A percentile compares a stretch with the other conserved stretches of the same genome.
These are phyloP conservation scores for Salvelinus sp. DNA, from an alignment of 2,113 vertebrate genomes.

Conservation along the genomic window DNA sequence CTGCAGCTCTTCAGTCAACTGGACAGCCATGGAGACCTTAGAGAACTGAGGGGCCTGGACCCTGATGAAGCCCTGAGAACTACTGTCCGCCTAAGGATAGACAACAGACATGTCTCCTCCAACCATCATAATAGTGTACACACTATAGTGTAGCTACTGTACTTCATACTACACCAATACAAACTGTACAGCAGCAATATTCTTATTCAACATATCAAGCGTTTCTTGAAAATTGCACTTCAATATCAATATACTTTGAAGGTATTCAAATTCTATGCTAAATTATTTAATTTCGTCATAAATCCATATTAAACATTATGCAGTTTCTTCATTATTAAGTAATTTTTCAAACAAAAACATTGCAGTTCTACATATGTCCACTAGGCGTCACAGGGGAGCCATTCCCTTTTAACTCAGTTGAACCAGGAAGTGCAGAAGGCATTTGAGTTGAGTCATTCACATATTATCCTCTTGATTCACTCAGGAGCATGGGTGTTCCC, in stretches of 20 bases:
- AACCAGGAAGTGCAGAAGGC: background rate
- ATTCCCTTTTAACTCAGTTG: conserved; percentile 16
- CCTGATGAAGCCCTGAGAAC: conserved; percentile 81
- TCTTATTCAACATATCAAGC: background rate
- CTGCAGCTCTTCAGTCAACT: conserved; percentile 91
- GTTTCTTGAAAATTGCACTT: no score
- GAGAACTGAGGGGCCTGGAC: conserved; percentile 94
- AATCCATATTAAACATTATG: background rate
- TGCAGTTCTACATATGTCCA: conserved; percentile 64
- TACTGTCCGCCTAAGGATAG: background rate
- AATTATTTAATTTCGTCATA: background rate
- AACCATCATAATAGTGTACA: no score
- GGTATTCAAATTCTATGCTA: no score
- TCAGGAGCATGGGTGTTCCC: background rate
- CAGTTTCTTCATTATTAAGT: background rate
- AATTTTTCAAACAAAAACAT: background rate
- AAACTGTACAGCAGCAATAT: background rate
- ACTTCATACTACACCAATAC: background rate
- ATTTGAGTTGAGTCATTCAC: conserved; percentile 13
- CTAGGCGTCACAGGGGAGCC: conserved; percentile 75
- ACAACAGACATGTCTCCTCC: background rate
- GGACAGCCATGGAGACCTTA: conserved; percentile 94
- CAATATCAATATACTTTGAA: no score
- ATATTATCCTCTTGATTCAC: conserved; percentile 6
- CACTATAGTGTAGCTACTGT: no score